These are phyloP conservation scores for Achlya flavicornis DNA, from an alignment of 2,888 invertebrate species.

Conservation along the genomic window DNA sequence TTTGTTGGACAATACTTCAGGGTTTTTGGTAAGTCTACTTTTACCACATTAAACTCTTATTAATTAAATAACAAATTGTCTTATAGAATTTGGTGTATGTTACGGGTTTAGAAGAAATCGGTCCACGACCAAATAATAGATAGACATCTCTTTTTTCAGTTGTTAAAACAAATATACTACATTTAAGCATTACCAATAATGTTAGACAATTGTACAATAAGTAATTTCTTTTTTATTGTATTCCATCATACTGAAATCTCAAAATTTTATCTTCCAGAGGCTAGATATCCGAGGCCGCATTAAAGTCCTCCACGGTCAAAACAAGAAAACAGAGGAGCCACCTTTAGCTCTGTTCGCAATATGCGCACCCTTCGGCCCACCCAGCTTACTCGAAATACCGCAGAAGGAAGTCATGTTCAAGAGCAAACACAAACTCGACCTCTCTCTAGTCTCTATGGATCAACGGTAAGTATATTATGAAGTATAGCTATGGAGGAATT, in stretches of 20 bases:
- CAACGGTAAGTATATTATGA: slow-evolving; percentile 86
- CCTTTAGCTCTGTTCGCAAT: slow-evolving; percentile 98
- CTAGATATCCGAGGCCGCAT: slow-evolving; percentile 98
- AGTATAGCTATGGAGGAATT: not conserved
- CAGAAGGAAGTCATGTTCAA: slow-evolving; percentile 99
- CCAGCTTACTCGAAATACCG: slow-evolving; percentile 97
- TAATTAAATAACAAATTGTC: not conserved
- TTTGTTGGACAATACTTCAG: slow-evolving; percentile 99
- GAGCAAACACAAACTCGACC: slow-evolving; percentile 99
- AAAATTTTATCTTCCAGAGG: slow-evolving; percentile 85
- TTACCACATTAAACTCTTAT: not conserved
- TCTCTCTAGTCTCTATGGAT: slow-evolving; percentile 98
- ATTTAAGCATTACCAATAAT: too few species aligned
- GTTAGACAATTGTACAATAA: too few species aligned
- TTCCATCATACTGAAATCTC: too few species aligned
- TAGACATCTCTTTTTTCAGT: too few species aligned
- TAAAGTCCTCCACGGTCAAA: slow-evolving; percentile 98
- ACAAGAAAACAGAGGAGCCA: slow-evolving; percentile 96
- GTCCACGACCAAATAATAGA: too few species aligned
- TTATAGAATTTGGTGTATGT: too few species aligned
- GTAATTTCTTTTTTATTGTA: too few species aligned
- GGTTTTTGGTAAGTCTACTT: slow-evolving; percentile 93
- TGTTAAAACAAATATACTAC: too few species aligned
- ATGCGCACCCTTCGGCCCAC: slow-evolving; percentile 99
- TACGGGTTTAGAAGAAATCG: too few species aligned